Evolutionary conservation across 2,888 invertebrate genomes (phyloP), one percentile per base, ranked within the genome.

Genomic region (Heliconius ethilla): DNA sequence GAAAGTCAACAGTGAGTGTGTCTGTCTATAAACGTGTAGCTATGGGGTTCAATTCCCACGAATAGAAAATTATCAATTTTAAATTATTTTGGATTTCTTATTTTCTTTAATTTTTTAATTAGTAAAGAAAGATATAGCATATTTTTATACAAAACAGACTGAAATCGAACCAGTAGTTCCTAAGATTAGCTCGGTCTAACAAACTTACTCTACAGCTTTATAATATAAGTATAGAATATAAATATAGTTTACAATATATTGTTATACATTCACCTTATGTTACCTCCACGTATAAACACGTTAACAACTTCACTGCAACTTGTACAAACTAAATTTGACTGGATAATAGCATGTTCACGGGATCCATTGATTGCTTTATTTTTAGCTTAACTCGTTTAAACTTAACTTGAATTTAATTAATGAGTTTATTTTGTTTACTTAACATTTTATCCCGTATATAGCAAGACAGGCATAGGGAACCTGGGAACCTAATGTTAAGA

Each of bases 251-350:
- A 29, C 22, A 55, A 55, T n/a, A 59, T 22, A 29, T 40, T 37
- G 3, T 37, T 40, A 37, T 1, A 67, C 55, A n/a, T 29, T 33
- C 70, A 11, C 22, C 29, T n/a, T n/a, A 55, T 13, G 13, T 33
- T n/a, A 33, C 33, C 29, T 33, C 55, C 70, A n/a, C 11, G 55
- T 40, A 67, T 40, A 67, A 67, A 67, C 37, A 70, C 7, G 55
- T 70, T 70, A 70, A 70, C 70, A 70, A 70, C 70, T 70, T 33
- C n/a, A 70, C 70, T 70, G 55, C 33, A 70, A 55, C 70, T 70
- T 55, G 33, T 55, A 70, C 70, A 70, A 70, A 70, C 70, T 70
- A 70, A 70, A 51, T 55, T 55, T 70, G 70, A 70, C 70, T 70
- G 22, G 55, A 33, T 70, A 70, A 70, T 70, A 70, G 33, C 70